Conservation (phyloP, 2,797 vertebrate genomes). For the Spinus pinus region DNA sequence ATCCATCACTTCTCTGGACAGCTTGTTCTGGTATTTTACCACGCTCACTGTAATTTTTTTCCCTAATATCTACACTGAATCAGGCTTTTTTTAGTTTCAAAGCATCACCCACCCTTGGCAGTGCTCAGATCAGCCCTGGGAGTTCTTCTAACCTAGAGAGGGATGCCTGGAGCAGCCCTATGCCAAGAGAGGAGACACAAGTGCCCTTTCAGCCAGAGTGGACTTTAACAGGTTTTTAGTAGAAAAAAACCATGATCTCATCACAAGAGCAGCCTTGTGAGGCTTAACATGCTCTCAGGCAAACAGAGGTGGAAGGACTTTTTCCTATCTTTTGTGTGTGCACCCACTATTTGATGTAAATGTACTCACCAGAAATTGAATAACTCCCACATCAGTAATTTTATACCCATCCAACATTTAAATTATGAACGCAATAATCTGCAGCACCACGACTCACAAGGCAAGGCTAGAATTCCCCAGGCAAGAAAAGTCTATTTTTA, state of each 20-base stretch:
- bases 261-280: neutral
- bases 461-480: neutral
- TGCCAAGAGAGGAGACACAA: neutral
- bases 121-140: neutral
- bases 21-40: neutral
- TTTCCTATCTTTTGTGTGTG: neutral
- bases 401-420: constrained; percentile 29
- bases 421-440: constrained; percentile 50
- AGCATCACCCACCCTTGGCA: neutral
- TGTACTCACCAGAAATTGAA: constrained; percentile 33
- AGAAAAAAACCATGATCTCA: neutral
- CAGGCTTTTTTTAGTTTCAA: neutral
- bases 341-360: constrained; percentile 28
- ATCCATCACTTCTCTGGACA: neutral
- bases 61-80: neutral
- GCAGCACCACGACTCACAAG: neutral
- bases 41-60: fast-evolving
- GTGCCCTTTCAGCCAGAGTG: neutral
- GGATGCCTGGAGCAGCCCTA: neutral
- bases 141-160: neutral
- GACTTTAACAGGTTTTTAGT: neutral
- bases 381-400: constrained; percentile 41
- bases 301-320: neutral
- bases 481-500: constrained; percentile 45
- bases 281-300: neutral